These are phyloP conservation scores for Lepidurus apus DNA, from an alignment of 1,140 invertebrate genomes.

Conservation along the genomic window DNA sequence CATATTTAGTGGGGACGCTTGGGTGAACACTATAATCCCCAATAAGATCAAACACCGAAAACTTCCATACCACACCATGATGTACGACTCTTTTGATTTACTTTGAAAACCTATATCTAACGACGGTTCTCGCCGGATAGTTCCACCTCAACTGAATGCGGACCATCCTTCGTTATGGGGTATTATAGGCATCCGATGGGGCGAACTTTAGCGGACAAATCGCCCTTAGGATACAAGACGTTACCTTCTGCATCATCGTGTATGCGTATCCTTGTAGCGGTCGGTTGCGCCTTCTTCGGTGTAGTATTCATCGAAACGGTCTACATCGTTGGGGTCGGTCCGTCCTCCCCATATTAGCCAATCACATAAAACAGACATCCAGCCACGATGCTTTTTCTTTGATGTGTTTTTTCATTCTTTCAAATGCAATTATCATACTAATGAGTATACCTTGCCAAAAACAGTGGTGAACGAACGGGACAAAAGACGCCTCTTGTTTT, in stretches of 20 bases:
- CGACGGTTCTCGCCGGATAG: neutral
- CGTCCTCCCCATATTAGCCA: neutral
- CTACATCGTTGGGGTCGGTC: neutral
- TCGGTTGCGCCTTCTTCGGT: neutral
- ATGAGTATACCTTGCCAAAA: neutral
- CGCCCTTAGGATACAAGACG: neutral
- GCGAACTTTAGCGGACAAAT: conserved; percentile 1
- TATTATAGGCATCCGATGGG: conserved; percentile 10
- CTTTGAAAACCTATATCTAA: neutral
- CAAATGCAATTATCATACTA: neutral
- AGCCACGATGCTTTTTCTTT: neutral
- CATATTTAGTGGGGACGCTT: neutral
- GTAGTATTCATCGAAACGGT: neutral
- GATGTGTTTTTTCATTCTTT: neutral
- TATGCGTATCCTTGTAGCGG: neutral
- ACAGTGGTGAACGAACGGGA: conserved; percentile 17
- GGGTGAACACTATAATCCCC: neutral
- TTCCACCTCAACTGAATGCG: neutral
- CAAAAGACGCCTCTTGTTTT: neutral
- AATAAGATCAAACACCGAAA: neutral
- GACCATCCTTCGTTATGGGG: neutral
- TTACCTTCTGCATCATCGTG: neutral
- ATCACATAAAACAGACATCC: neutral
- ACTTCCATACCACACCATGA: neutral
- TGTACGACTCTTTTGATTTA: neutral